Evolutionary conservation across 2,797 vertebrate species (phyloP).

Genomic region (Falco berigora): DNA sequence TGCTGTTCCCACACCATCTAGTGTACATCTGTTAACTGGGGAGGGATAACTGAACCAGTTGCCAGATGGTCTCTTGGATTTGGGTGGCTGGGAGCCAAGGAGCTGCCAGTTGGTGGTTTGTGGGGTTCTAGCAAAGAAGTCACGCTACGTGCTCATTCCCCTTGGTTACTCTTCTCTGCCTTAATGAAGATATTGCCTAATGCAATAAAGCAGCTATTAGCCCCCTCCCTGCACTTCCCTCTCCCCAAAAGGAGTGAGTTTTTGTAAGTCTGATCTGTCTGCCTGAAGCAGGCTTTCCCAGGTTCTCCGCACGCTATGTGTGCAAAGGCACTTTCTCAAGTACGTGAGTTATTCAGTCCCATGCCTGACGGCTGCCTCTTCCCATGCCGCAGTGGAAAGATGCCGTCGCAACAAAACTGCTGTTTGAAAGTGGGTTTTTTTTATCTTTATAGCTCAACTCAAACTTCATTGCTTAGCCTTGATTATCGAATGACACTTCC

Average conservation of each 20-base stretch:
- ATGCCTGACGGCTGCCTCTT: rapidly evolving
- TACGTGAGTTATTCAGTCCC: rapidly evolving
- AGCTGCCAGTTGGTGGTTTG: conserved; percentile 59
- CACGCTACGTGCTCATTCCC: conserved; percentile 19
- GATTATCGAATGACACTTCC: rapidly evolving
- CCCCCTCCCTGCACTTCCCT: not conserved
- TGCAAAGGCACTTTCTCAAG: not conserved
- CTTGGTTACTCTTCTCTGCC: not conserved
- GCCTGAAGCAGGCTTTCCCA: not conserved
- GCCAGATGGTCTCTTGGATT: conserved; percentile 68
- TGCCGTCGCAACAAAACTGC: not conserved
- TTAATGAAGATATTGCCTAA: conserved; percentile 52
- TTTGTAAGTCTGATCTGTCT: conserved; percentile 35
- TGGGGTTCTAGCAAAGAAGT: conserved; percentile 46
- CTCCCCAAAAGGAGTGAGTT: not conserved
- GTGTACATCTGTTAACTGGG: conserved; percentile 53
- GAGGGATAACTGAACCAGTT: conserved; percentile 37
- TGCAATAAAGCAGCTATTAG: conserved; percentile 18
- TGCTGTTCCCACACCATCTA: conserved; percentile 30
- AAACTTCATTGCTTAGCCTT: not conserved
- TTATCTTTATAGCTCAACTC: not conserved
- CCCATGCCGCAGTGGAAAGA: not conserved
- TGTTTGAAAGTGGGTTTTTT: not conserved
- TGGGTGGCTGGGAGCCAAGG: conserved; percentile 60
- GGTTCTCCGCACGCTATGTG: not conserved